Base-by-base conservation (phyloP, 2,888 invertebrate genomes). In the Allacma fusca region DNA sequence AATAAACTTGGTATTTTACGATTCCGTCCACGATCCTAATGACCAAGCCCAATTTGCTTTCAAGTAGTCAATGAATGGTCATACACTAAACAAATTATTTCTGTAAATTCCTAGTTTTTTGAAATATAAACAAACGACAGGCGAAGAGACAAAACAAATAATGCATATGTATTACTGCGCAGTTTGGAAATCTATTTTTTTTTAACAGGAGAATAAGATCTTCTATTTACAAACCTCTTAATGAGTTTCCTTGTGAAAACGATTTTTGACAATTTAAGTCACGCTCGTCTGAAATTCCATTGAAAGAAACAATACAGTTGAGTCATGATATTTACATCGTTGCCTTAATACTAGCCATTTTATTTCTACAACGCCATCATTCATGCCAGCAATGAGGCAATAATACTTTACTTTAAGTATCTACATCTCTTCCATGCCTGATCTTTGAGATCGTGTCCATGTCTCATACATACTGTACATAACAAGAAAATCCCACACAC, bases 251-350 rank as follows among this genome's bases (percentile, higher is more conserved):
- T 44, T 19, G 24, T 43, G 70, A 24, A 50, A 26, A 50, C 7
- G 16, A 50, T 70, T 70, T 70, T 70, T 70, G 70, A 70, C 70
- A 70, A 70, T 70, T 70, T 70, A 19, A 70, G 70, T 70, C 70
- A 70, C 70, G 70, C 50, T 70, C 40, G 23, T 70, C 23, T 44
- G 50, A 4, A 9, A 34, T 68, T 40, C 29, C 34, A 68, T n/a
- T 69, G 28, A 50, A 70, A 70, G 44, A 70, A 70, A 70, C 44
- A 70, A 70, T 70, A 23, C 26, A 24, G 26, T 62, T n/a, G n/a
- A 62, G 62, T 62, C 62, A 62, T 62, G 62, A 62, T 62, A 62
- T 24, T 62, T 62, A 24, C 24, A 62, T 24, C 24, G 62, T 62
- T 50, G 16, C 50, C n/a, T 50, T 50, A 50, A 50, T 50, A 19